phyloP scores from a whole-genome alignment of 2,888 invertebrate species.

The Melinaea marsaeus region DNA sequence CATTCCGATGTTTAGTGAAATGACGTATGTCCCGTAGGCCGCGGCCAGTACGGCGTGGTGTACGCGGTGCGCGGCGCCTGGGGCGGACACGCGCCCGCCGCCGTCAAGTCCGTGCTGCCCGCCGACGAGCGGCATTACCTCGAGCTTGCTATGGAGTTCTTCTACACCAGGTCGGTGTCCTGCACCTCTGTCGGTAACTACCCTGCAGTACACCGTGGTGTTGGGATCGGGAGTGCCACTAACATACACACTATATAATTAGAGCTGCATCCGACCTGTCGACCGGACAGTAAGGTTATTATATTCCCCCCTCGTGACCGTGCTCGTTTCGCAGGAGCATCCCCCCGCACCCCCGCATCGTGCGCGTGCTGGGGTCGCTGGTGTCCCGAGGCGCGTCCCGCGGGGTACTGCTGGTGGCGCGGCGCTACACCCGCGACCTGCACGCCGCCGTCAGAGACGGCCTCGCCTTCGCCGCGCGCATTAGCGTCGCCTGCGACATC shows the following conservation, averaged over 20 bases:
- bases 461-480: slow-evolving; percentile 79
- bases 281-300: too few relatives aligned
- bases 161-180: slow-evolving; percentile 84
- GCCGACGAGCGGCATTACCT: slow-evolving; percentile 93
- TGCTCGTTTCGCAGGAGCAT: slow-evolving; percentile 78
- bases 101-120: slow-evolving; percentile 92
- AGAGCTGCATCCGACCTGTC: too few relatives aligned
- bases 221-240: too few relatives aligned
- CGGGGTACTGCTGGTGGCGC: slow-evolving; percentile 89
- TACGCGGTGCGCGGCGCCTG: slow-evolving; percentile 86
- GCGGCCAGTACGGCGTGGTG: slow-evolving; percentile 94
- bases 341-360: slow-evolving; percentile 88
- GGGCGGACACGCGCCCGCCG: slow-evolving; percentile 85
- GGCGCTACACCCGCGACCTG: slow-evolving; percentile 84
- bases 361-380: slow-evolving; percentile 86
- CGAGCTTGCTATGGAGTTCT: slow-evolving; percentile 94
- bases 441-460: slow-evolving; percentile 86
- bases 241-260: too few relatives aligned
- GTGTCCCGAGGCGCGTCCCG: slow-evolving; percentile 88
- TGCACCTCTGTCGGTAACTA: neutral
- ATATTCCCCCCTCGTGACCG: too few relatives aligned
- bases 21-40: slow-evolving; percentile 49
- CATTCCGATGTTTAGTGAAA: neutral
- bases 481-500: slow-evolving; percentile 88
- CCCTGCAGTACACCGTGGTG: too few relatives aligned